Base-by-base conservation (phyloP, 2,797 vertebrate species). In the Neosalanx taihuensis region DNA sequence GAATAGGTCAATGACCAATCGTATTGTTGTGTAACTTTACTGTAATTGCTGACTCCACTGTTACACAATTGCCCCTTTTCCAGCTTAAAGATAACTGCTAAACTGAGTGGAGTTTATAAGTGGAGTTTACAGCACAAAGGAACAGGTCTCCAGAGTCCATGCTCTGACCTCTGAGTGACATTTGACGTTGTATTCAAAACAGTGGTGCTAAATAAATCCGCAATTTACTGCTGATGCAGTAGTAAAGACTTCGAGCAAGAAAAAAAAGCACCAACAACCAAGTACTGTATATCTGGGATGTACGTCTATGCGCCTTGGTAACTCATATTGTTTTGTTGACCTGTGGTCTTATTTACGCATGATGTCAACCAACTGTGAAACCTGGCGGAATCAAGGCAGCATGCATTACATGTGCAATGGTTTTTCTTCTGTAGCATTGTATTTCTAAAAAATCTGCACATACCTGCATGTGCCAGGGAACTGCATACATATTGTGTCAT, bases 281-380 rank as follows among this genome's bases (percentile, higher is more conserved):
- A 75, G 81, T 83, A 83, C 72, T 76, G 81, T 83, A 83, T 72
- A 76, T 85, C 77, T 83, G 71, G 80, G 77, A 88, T 88, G 83
- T 85, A 85, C 77, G 23, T 74, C 64, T 74, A 75, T 75, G 67
- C 74, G 73, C 67, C 66, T 57, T 20, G 35, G 66, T 35, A 30
- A 51, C 67, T 26, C 69, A n/a, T 9, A n/a, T 73, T 75, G 18
- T 72, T 79, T 69, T 61, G 37, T 66, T 66, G 64, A n/a, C 29
- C 26, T 61, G 18, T 63, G 35, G 64, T 5, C 51, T 57, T 72
- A 69, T 76, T 63, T 31, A 64, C 67, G 15, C 37, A 81, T 56
- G 4, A 56, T 56, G 18, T 56, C 51, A 56, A n/a, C 51, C 51
- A 17, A 56, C 51, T n/a, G 51, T 56, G 5, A 17, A 56, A 56